Evolutionary conservation across 2,797 vertebrate species (phyloP), one percentile per base, ranked within the genome.

Genomic region (Spinibarbus caldwelli): DNA sequence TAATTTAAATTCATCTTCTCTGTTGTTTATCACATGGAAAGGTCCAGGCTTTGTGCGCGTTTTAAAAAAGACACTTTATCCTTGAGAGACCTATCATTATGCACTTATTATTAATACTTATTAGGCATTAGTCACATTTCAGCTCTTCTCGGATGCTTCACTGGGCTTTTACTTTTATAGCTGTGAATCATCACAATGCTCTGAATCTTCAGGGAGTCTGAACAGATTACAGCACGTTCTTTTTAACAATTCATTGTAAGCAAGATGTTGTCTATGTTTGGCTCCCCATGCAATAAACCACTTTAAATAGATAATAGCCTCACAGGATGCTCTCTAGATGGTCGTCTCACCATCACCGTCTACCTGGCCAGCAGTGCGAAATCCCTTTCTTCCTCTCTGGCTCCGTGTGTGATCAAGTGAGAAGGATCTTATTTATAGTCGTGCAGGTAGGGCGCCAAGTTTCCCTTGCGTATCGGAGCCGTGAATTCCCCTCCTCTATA

Each of bases 341-440:
- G 52, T 72, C 8, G 23, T 43, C 43, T 49, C 52, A 12, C 36
- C 36, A 9, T 52, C 47, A 26, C 54, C 14, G 23, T 82, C 66
- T 54, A 19, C 26, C 57, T 87, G 82, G 86, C 34, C 70, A 31
- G 45, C 7, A 26, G 67, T 49, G 62, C 59, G 11, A 82, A 31
- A 81, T 82, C 85, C 73, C 17, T 19, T 57, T 11, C 79, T 82
- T 85, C 59, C 85, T 29, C 29, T 47, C 78, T 38, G 34, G 31
- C 79, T 80, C 52, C 17, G 80, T 81, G 67, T 38, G 84, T 84
- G 89, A 89, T 90, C 64, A 71, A 91, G 88, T 70, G 36, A 90
- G 88, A 90, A 88, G 72, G 81, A 43, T 84, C 87, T 87, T 92
- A 91, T 93, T 93, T 92, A 90, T 92, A 89, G 90, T 82, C 43